Percentiles rank a stretch among this genome's conserved stretches.
phyloP scores from a whole-genome alignment of 2,888 invertebrate genomes.

The Priocnemis perturbator region DNA sequence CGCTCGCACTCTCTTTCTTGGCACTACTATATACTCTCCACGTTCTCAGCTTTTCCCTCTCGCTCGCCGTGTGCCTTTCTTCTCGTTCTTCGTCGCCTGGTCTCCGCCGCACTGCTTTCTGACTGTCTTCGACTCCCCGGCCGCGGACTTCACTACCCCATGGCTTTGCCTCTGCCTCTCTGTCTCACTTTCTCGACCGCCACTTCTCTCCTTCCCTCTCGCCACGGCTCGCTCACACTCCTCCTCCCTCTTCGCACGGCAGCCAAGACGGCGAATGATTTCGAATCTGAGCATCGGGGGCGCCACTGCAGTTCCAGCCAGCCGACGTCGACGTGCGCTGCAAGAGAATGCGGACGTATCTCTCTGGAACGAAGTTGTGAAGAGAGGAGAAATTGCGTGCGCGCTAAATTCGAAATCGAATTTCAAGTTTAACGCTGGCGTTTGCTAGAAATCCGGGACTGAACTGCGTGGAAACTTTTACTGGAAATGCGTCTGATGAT shows the following conservation, averaged over 20 bases:
- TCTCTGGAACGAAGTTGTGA: no score
- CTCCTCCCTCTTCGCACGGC: slow-evolving; percentile 30
- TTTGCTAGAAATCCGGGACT: no score
- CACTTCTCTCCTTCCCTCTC: slow-evolving; percentile 11
- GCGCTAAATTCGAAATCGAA: no score
- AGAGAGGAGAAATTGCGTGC: no score
- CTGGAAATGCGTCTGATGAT: no score
- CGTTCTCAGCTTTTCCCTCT: slow-evolving; percentile 17
- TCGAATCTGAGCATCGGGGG: no score
- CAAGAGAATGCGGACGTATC: no score
- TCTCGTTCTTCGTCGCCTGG: slow-evolving; percentile 8
- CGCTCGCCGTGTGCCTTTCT: slow-evolving; percentile 11
- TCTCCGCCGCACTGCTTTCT: slow-evolving; percentile 47
- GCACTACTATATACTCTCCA: neutral
- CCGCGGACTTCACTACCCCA: slow-evolving; percentile 45
- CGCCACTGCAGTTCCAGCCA: no score
- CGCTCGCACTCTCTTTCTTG: slow-evolving; percentile 9
- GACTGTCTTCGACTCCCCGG: slow-evolving; percentile 46
- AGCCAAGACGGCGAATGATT: no score
- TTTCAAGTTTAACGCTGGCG: no score
- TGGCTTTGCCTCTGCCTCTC: slow-evolving; percentile 37
- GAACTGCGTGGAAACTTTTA: no score
- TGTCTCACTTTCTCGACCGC: slow-evolving; percentile 19
- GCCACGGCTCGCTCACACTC: slow-evolving; percentile 11
- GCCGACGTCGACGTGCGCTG: no score